Evolutionary conservation across 1,140 invertebrate genomes (phyloP).

Genomic region (Arion vulgaris): DNA sequence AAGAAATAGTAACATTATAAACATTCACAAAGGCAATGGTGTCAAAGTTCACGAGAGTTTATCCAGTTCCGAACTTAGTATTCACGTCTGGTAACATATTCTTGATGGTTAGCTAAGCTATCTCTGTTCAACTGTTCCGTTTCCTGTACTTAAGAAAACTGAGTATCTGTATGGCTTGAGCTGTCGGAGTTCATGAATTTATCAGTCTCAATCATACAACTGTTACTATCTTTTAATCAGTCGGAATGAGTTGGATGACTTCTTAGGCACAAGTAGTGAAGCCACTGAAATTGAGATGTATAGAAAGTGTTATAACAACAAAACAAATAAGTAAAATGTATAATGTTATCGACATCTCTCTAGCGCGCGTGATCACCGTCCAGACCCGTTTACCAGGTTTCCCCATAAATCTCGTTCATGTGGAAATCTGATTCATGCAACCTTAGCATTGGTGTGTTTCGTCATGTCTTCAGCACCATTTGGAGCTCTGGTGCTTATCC

Average conservation of each 20-base stretch:
- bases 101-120: not conserved
- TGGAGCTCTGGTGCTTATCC: no score
- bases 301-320: not conserved
- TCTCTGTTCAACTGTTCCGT: not conserved
- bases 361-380: no score
- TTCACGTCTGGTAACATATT: not conserved
- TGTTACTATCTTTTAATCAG: constrained; percentile 40
- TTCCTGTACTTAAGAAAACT: not conserved
- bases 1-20: not conserved
- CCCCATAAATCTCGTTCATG: no score
- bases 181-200: not conserved
- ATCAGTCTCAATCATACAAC: not conserved
- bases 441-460: no score
- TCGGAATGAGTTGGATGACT: constrained; percentile 49
- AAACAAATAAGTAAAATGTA: no score
- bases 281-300: constrained; percentile 42
- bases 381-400: no score
- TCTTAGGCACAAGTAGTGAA: constrained; percentile 46
- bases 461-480: no score
- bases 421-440: no score
- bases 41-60: not conserved
- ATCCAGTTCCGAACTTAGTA: not conserved
- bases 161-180: no score
- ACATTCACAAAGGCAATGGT: not conserved
- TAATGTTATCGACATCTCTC: no score